Base-by-base conservation (phyloP, 2,888 invertebrate species). In the Temnothorax ravouxi region DNA sequence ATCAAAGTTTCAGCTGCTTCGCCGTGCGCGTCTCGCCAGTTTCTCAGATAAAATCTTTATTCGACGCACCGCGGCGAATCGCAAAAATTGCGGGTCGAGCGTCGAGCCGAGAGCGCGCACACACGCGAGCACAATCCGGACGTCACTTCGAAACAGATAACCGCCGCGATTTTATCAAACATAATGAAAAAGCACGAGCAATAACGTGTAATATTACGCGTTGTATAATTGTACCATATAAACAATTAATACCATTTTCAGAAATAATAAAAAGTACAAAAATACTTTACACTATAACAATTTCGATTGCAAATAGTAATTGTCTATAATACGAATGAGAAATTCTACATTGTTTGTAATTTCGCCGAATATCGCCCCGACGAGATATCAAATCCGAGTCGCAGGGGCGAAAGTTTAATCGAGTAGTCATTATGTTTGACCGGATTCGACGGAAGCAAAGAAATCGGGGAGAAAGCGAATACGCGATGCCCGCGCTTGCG, bases 401-500 rank as follows among this genome's bases (percentile, higher is more conserved):
- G 87, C 72, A 83, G 74, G 88, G 84, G 82, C 88, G 89, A 86
- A 87, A 87, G 90, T 88, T 94, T 95, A 94, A 95, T 94, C 94
- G 94, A 94, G 93, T 92, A 93, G 91, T 94, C 93, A 94, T 95
- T 94, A 94, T 94, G 94, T 94, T 94, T 94, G 94, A 94, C 94
- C 93, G 93, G 93, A 94, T 94, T 94, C 84, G 84, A 84, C 85
- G 83, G 85, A 86, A 84, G 86, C 85, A 86, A 87, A 87, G 86
- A 84, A 88, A 87, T 71, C 76, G 75, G 72, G 71, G 90, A 83
- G 86, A 66, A 81, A 9, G 83, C 85, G 81, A 82, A 87, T 92
- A 75, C 15, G 54, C 77, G 47, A 29, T 50, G 61, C 21, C 89
- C n/a, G 81, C 74, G 52, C 75, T 66, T 61, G 71, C 71, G 47